Evolutionary conservation across 2,113 vertebrate genomes (phyloP), one percentile per base, ranked within the genome.

Genomic region (Paramormyrops kingsleyae): DNA sequence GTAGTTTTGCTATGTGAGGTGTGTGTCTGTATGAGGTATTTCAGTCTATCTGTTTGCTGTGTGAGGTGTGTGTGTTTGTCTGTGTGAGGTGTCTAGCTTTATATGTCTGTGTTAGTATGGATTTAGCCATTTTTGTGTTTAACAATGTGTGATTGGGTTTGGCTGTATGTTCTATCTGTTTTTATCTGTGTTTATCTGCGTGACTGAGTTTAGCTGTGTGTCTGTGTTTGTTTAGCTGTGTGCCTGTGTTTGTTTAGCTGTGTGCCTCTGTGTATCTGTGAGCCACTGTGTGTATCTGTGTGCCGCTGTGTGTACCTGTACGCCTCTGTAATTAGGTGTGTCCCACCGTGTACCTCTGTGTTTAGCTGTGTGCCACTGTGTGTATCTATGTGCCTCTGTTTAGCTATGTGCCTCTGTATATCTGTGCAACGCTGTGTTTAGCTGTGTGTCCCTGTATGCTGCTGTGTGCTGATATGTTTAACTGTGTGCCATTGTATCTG

Each of bases 121-220:
- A 27, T 35, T 17, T 56, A 56, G 85, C 27, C 13, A 27, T 52
- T 19, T 39, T 39, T 8, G 13, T 66, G 59, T 92, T 46, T 87
- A 56, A 3, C 24, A 4, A 24, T 90, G 47, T 59, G 92, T 93
- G 90, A 92, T 92, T 56, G 52, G 0, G 52, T 92, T 88, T 91
- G 50, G 87, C 83, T 89, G 91, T 88, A 90, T 90, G 90, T 19
- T 92, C 35, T 39, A 13, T 47, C 9, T 47, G 46, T 47, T 47
- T 47, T 46, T 4, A 42, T 92, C 13, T 19, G 4, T 56, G 53
- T 92, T 56, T 87, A 53, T 13, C 24, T 90, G 47, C 53, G 92
- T 94, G 90, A 92, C 92, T 59, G 56, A 8, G 56, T 92, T 88
- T 91, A 59, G 88, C 83, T 88, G 91, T 88, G 90, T 90, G 90